These are phyloP conservation scores for Onychomys arenicola DNA, from an alignment of 2,797 vertebrate genomes.

Conservation along the genomic window DNA sequence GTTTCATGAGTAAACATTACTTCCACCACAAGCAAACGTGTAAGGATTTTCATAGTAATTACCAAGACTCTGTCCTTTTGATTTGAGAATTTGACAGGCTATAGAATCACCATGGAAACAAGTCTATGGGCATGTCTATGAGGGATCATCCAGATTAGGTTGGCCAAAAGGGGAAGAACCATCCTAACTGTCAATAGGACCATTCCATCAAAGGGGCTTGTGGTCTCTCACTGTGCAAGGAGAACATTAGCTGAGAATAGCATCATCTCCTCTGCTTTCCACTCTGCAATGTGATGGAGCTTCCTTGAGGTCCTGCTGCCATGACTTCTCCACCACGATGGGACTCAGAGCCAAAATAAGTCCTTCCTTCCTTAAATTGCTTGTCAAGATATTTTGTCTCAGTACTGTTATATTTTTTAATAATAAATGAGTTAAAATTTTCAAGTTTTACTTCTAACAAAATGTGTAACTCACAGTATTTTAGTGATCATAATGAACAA, in stretches of 20 bases:
- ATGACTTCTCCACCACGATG: neutral
- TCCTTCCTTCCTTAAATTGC: neutral
- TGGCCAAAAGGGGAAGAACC: neutral
- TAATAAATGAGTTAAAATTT: constrained; percentile 23
- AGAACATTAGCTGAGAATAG: neutral
- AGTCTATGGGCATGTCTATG: neutral
- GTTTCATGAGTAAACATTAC: neutral
- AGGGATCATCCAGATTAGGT: neutral
- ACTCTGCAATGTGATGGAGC: neutral
- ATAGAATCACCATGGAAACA: neutral
- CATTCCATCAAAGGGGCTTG: neutral
- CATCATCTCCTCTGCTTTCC: neutral
- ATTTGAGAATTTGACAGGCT: neutral
- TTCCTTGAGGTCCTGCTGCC: neutral
- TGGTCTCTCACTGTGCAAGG: too few relatives aligned
- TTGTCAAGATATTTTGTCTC: neutral
- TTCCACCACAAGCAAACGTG: neutral
- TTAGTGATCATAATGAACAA: constrained; percentile 9
- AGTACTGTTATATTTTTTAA: neutral
- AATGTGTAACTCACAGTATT: neutral
- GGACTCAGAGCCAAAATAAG: neutral
- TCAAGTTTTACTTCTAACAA: constrained; percentile 28
- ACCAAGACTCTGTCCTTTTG: constrained; percentile 4
- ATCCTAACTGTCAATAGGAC: neutral
- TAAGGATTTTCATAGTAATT: constrained; percentile 6